Conservation (phyloP, 1,140 invertebrate genomes). For the Drosophila tristis region DNA sequence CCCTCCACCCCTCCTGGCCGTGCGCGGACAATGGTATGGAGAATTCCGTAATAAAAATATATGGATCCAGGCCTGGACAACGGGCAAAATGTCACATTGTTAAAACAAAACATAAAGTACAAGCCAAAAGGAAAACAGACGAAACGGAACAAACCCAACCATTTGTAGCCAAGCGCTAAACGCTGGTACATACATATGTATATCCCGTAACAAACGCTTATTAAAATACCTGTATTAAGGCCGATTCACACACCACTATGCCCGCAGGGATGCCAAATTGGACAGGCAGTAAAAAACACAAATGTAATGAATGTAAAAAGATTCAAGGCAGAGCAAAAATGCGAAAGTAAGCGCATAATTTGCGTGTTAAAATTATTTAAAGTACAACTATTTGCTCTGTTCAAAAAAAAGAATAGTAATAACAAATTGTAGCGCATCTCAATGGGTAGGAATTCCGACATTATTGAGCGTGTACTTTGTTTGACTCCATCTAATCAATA, state of each 20-base stretch:
- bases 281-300: constrained; percentile 22
- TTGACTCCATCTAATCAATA: no score
- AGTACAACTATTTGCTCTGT: no score
- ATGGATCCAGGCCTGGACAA: constrained; percentile 49
- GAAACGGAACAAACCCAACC: constrained; percentile 34
- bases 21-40: constrained; percentile 43
- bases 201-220: constrained; percentile 35
- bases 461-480: no score
- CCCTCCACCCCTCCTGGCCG: constrained; percentile 19
- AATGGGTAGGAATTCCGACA: no score
- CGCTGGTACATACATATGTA: background rate
- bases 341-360: background rate
- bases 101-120: constrained; percentile 17
- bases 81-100: constrained; percentile 52
- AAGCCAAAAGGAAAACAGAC: constrained; percentile 17
- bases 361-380: background rate
- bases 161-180: constrained; percentile 51
- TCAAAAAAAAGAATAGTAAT: no score
- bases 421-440: no score
- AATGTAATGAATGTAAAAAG: constrained; percentile 27
- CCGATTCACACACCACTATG: constrained; percentile 18
- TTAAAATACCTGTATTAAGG: constrained; percentile 42
- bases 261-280: constrained; percentile 45
- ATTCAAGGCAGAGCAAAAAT: constrained; percentile 2
- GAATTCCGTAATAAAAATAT: constrained; percentile 68